These are phyloP conservation scores for Myanophis thanlyinensis DNA, from an alignment of 2,113 vertebrate genomes.

Conservation along the genomic window DNA sequence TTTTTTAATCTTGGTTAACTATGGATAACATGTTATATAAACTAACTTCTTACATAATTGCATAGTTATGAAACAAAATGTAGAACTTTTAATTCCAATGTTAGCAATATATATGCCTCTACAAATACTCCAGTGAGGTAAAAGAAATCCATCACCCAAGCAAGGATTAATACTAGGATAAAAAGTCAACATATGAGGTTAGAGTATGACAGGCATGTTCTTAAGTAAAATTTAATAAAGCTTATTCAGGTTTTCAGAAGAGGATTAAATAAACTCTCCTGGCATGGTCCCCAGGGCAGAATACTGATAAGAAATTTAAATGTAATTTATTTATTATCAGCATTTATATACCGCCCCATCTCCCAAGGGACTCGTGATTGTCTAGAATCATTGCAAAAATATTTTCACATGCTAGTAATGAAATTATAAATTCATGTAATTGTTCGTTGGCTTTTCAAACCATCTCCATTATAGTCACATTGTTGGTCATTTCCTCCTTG, in stretches of 20 bases:
- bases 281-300: neutral
- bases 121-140: neutral
- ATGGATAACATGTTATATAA: neutral
- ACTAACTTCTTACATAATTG: neutral
- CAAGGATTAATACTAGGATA: neutral
- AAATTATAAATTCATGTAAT: neutral
- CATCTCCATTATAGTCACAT: neutral
- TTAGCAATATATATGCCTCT: neutral
- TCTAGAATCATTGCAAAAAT: neutral
- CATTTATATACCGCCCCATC: too few relatives aligned
- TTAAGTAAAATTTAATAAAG: neutral
- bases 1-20: neutral
- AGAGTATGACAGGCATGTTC: neutral
- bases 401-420: neutral
- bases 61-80: neutral
- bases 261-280: neutral
- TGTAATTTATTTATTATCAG: too few relatives aligned
- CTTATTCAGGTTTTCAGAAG: neutral
- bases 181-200: conserved; percentile 1
- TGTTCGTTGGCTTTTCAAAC: neutral
- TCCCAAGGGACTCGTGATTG: too few relatives aligned
- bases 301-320: neutral
- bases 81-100: neutral
- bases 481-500: neutral
- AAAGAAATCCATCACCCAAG: neutral